Percentiles rank a stretch among this genome's conserved stretches.
Conservation (phyloP, 1,140 invertebrate species). For the Drosophila orena region DNA sequence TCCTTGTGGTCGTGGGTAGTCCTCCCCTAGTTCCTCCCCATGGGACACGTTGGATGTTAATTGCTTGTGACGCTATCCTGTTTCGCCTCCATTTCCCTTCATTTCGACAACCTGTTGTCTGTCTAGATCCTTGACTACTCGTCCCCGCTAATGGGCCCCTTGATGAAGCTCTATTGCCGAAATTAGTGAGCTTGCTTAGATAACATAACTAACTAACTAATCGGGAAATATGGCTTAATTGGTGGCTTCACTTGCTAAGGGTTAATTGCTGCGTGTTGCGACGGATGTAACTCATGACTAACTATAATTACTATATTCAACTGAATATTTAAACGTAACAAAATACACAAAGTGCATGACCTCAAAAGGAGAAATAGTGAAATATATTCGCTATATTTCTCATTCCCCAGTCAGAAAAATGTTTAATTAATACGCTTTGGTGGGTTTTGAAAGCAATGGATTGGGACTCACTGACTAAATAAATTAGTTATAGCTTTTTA, state of each 20-base stretch:
- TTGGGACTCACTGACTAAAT: too few species aligned
- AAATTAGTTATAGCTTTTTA: too few species aligned
- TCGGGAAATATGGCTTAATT: background rate
- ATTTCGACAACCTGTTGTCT: slow-evolving; percentile 36
- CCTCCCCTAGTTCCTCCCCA: slow-evolving; percentile 19
- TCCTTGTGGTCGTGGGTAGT: background rate
- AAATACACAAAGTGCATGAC: too few species aligned
- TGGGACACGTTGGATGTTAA: slow-evolving; percentile 36
- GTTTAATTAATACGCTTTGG: too few species aligned
- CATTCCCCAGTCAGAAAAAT: too few species aligned
- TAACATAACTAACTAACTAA: slow-evolving; percentile 8
- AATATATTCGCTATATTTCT: too few species aligned
- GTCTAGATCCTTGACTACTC: slow-evolving; percentile 30
- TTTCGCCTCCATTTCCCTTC: background rate
- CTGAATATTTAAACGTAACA: background rate
- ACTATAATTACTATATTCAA: background rate
- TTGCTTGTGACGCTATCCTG: slow-evolving; percentile 32
- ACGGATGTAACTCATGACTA: background rate
- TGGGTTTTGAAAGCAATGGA: too few species aligned
- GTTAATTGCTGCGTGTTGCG: background rate
- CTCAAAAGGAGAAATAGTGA: too few species aligned
- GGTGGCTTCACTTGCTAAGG: background rate
- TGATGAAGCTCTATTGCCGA: background rate
- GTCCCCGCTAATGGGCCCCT: background rate
- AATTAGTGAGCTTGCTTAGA: slow-evolving; percentile 11